phyloP scores from a whole-genome alignment of 2,888 invertebrate genomes.

The Anorthoa munda region DNA sequence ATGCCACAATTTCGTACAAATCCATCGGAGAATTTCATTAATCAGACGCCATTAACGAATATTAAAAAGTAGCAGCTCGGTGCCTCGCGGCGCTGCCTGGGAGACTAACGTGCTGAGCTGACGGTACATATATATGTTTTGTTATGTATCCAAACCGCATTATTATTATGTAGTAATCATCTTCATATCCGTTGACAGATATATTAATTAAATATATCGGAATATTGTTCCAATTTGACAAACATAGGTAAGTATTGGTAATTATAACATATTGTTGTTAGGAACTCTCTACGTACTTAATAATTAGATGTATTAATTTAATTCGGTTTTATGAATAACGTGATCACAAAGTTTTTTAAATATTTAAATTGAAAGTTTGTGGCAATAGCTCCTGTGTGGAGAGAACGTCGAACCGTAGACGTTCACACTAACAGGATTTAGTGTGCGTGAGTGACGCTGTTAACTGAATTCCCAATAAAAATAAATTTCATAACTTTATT shows the following conservation, averaged over 20 bases:
- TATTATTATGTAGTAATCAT: background rate
- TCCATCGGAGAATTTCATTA: slow-evolving; percentile 50
- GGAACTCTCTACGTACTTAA: background rate
- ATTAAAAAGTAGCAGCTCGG: slow-evolving; percentile 43
- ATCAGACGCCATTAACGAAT: slow-evolving; percentile 53
- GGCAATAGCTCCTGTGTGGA: background rate
- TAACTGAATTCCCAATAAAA: background rate
- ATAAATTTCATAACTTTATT: background rate
- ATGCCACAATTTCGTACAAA: slow-evolving; percentile 21
- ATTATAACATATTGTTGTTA: background rate
- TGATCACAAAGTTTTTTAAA: background rate
- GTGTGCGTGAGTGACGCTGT: too few species aligned
- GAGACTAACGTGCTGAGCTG: background rate
- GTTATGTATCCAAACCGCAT: background rate
- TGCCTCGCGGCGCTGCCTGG: background rate
- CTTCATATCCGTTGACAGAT: background rate
- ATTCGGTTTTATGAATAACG: background rate
- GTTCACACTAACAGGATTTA: background rate
- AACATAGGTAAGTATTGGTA: background rate
- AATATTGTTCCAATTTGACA: background rate
- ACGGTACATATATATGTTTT: too few species aligned
- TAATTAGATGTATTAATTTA: background rate
- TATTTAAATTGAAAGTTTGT: background rate
- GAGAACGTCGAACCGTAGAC: background rate
- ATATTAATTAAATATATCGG: background rate